Evolutionary conservation across 2,113 vertebrate species (phyloP), one percentile per base, ranked within the genome.

Genomic region (Montifringilla adamsi): DNA sequence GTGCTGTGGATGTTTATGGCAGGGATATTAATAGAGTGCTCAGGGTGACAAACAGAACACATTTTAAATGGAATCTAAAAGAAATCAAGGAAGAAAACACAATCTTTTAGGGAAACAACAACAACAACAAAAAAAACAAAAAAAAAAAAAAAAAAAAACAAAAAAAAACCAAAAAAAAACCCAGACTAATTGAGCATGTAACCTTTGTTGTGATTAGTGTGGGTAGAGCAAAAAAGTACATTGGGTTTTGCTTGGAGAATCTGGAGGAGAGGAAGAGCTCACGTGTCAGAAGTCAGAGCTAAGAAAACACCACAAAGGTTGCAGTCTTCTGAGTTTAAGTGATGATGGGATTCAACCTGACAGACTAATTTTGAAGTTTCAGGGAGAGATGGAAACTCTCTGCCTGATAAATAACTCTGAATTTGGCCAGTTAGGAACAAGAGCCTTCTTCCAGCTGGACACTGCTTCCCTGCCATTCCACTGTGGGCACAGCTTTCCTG

Each of bases 11-110:
- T 73, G 30, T 27, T 73, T 64, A 33, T 90, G 62, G 53, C 49
- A 93, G 63, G 19, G 53, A 64, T 77, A 63, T 55, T 76, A 82
- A 66, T 55, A 50, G 84, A 53, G 23, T 69, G 58, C 16, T 73
- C 55, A 69, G n/a, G 11, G 49, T 72, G 46, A 39, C 30, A 80
- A 89, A 63, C 14, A 74, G 70, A 84, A 89, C 14, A n/a, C 8
- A 6, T 83, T 93, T 94, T 35, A 69, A 88, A 69, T 37, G 47
- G 53, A 74, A 77, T 80, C 46, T 69, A 82, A 84, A 79, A 69
- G 46, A 28, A 9, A 70, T 31, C 26, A 73, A 72, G 50, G 80
- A 94, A 85, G 63, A 84, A 66, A 91, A 69, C 35, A 55, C 12
- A 35, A 28, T 83, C 27, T 89, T 91, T 80, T 46, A 44, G 59